phyloP scores from a whole-genome alignment of 2,888 invertebrate genomes.

The Elegia similella region DNA sequence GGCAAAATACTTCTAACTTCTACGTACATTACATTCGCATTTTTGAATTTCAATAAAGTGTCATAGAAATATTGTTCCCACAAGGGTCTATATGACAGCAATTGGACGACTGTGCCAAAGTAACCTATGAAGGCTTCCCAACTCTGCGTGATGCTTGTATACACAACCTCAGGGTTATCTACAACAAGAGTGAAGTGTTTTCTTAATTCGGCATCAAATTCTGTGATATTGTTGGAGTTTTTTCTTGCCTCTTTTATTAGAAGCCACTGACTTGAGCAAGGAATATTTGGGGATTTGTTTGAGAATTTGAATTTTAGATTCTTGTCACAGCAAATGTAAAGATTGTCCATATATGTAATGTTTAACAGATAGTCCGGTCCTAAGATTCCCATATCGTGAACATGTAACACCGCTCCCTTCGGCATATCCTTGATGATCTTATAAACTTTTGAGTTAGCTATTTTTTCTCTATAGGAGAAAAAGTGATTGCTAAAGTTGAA shows the following conservation, averaged over 20 bases:
- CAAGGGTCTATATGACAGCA: constrained; percentile 83
- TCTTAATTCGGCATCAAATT: constrained; percentile 77
- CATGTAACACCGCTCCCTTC: constrained; percentile 87
- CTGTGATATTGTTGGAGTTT: constrained; percentile 51
- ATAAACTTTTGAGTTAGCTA: constrained; percentile 84
- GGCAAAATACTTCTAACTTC: constrained; percentile 86
- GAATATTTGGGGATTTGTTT: constrained; percentile 35
- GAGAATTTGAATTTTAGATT: constrained; percentile 49
- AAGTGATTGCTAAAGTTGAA: constrained; percentile 86
- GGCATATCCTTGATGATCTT: constrained; percentile 85
- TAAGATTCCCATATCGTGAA: constrained; percentile 85
- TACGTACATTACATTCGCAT: constrained; percentile 86
- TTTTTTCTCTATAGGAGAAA: constrained; percentile 80
- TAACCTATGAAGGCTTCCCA: constrained; percentile 82
- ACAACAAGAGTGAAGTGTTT: constrained; percentile 80
- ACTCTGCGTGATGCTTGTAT: constrained; percentile 76
- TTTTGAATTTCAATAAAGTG: constrained; percentile 81
- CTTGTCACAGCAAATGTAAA: constrained; percentile 76
- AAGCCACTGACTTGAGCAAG: constrained; percentile 64
- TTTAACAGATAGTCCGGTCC: constrained; percentile 84
- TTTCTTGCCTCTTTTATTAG: constrained; percentile 67
- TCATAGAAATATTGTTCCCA: constrained; percentile 85
- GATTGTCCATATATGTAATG: constrained; percentile 82
- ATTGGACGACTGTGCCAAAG: constrained; percentile 74
- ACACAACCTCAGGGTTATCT: constrained; percentile 64